Percentiles rank a stretch among this genome's conserved stretches.
Evolutionary conservation across 1,140 invertebrate genomes (phyloP).

Genomic region (Heliconius melpomene): DNA sequence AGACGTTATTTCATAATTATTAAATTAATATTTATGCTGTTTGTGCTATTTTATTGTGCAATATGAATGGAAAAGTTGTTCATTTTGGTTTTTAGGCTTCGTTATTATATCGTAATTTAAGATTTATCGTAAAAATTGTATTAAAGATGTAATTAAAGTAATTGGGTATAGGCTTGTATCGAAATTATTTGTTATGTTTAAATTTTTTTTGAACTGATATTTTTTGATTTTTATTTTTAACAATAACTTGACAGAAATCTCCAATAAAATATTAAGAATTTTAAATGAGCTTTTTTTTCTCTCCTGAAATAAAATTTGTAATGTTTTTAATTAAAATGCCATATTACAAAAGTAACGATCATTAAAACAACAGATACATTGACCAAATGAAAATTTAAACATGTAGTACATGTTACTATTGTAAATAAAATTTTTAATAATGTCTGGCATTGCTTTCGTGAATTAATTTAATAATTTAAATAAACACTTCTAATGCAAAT

Average conservation of each 20-base stretch:
- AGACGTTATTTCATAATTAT: slow-evolving; percentile 58
- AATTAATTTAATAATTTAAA: neutral
- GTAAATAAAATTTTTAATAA: too few relatives aligned
- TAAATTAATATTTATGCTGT: slow-evolving; percentile 69
- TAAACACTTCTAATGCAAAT: neutral
- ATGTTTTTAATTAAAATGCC: too few relatives aligned
- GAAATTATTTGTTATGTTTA: slow-evolving; percentile 70
- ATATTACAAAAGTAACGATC: too few relatives aligned
- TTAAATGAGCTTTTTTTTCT: slow-evolving; percentile 58
- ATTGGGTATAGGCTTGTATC: slow-evolving; percentile 70
- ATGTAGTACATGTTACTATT: too few relatives aligned
- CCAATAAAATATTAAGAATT: slow-evolving; percentile 78
- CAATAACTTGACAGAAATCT: slow-evolving; percentile 69
- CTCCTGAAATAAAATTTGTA: neutral
- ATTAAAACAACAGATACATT: too few relatives aligned
- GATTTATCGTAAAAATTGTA: slow-evolving; percentile 71
- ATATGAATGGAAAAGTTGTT: slow-evolving; percentile 69
- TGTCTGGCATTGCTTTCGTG: too few relatives aligned
- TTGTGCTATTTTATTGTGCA: slow-evolving; percentile 64
- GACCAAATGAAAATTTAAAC: too few relatives aligned
- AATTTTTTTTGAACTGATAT: slow-evolving; percentile 56
- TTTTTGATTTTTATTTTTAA: slow-evolving; percentile 50
- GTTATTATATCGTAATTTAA: slow-evolving; percentile 70
- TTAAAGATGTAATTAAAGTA: slow-evolving; percentile 75
- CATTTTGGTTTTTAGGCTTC: slow-evolving; percentile 66